phyloP scores from a whole-genome alignment of 2,113 vertebrate genomes.

The Malurus melanocephalus region DNA sequence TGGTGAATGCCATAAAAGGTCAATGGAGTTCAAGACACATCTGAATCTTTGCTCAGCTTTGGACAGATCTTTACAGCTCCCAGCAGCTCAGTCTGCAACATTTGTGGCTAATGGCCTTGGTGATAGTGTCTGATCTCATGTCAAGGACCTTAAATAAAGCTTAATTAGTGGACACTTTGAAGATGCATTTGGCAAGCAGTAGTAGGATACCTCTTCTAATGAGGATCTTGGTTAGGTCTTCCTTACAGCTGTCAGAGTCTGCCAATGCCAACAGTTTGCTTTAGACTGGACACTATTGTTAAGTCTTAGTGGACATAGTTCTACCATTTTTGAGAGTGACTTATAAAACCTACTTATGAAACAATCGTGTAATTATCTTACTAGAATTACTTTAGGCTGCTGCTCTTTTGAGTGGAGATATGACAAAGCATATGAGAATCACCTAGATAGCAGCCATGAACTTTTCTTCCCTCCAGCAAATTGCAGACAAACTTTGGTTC shows the following conservation, averaged over 20 bases:
- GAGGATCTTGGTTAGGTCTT: background rate
- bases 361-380: background rate
- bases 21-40: background rate
- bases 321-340: background rate
- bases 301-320: background rate
- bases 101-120: background rate
- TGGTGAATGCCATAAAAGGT: background rate
- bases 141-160: background rate
- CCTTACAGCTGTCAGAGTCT: background rate
- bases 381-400: background rate
- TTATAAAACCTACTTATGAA: background rate
- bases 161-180: background rate
- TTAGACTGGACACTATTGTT: background rate
- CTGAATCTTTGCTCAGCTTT: background rate
- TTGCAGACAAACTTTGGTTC: background rate
- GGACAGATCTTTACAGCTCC: background rate
- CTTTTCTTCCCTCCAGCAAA: background rate
- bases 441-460: background rate
- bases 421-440: background rate
- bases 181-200: background rate
- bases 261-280: background rate
- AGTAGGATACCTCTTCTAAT: background rate
- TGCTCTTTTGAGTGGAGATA: background rate
- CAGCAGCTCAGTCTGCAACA: accelerated
- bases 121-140: background rate